phyloP scores from a whole-genome alignment of 2,797 vertebrate genomes.

The Cossypha polioptera region DNA sequence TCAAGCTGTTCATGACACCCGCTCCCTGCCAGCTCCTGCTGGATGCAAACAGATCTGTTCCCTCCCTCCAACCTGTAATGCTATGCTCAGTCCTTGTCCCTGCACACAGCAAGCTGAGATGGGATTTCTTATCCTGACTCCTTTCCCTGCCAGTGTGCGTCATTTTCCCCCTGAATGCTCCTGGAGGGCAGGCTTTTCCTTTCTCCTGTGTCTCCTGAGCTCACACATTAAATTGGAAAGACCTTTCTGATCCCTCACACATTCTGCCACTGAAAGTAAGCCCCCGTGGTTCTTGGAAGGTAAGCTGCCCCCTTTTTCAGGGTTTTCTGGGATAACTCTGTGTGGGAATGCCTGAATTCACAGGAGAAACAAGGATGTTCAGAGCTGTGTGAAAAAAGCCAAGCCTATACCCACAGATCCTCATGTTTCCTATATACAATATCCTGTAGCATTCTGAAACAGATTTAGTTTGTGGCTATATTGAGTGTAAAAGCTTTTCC shows the following conservation, averaged over 20 bases:
- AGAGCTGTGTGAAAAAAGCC: neutral
- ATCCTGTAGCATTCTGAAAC: neutral
- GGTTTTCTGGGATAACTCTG: neutral
- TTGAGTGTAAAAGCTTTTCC: slow-evolving; percentile 27
- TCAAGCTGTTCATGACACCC: neutral
- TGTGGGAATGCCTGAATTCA: neutral
- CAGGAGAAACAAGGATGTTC: neutral
- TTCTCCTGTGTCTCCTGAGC: neutral
- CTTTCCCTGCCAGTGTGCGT: neutral
- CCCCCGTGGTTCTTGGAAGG: neutral
- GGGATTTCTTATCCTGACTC: neutral
- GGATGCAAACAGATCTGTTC: neutral
- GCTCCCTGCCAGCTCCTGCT: neutral
- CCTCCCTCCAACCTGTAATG: neutral
- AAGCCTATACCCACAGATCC: neutral
- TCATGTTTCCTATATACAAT: neutral
- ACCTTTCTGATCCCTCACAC: neutral
- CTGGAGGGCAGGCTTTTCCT: neutral
- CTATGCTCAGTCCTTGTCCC: neutral
- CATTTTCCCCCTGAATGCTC: neutral
- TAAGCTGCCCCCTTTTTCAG: neutral
- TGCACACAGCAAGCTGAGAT: neutral
- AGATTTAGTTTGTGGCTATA: neutral
- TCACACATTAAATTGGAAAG: slow-evolving; percentile 28
- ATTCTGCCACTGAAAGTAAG: neutral